Evolutionary conservation across 1,140 invertebrate genomes (phyloP), one percentile per base, ranked within the genome.

Genomic region (Galleria mellonella): DNA sequence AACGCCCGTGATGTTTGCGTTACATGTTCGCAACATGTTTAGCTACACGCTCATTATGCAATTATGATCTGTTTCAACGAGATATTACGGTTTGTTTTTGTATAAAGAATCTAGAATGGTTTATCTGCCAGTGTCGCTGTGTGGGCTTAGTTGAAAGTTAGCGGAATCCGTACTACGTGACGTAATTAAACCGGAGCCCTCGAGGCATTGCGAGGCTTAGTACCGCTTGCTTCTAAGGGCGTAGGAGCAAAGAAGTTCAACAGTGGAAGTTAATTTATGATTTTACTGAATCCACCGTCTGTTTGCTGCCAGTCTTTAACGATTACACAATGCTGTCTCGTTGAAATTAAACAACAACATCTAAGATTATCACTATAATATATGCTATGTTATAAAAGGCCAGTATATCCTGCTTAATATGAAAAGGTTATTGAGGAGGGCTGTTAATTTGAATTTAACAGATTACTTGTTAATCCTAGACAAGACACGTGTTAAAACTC

Each of bases 101-200:
- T 17, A 4, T 37, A 15, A 10, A 17, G 9, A 9, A 13, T 37
- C 17, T 23, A 6, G 17, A 9, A 17, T 17, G 14, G 35, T 37
- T 37, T 37, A 47, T 56, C 57, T 69, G 61, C 64, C 66, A 57
- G 57, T 37, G 15, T 37, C 35, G 35, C 35, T 37, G 15, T 37
- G n/a, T 49, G 41, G 57, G 72, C 75, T 79, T 76, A 79, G 69
- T 76, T 71, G 66, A 71, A 76, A 79, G 59, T 79, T 79, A 65
- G 69, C 59, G 35, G 61, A 69, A 76, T 72, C 72, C 72, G 51
- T 48, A 53, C 51, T 73, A 79, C 75, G 75, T 79, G 75, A 79
- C 60, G 64, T 76, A 79, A 79, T 79, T 76, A 79, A 68, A 57
- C 58, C 47, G 51, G 41, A 39, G 45, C 61, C 60, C 60, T 55